A percentile compares a stretch with the other conserved stretches of the same genome.
These are phyloP conservation scores for Akabosia matsudoensis DNA, from an alignment of 1,140 invertebrate species.

Conservation along the genomic window DNA sequence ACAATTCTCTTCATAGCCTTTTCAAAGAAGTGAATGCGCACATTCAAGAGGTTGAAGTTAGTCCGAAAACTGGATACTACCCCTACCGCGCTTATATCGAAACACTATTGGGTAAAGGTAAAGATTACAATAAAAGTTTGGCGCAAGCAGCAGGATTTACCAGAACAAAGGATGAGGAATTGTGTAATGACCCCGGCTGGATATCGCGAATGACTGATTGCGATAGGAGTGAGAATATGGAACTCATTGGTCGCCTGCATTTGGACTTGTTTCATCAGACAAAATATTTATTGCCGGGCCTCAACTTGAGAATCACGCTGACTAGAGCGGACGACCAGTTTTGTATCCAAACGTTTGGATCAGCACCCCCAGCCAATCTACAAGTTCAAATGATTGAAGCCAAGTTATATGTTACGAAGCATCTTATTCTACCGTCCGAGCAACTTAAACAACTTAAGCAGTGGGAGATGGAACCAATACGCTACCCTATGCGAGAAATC, in stretches of 20 bases:
- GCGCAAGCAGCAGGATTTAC: slow-evolving; percentile 48
- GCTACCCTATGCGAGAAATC: slow-evolving; percentile 32
- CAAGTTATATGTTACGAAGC: slow-evolving; percentile 32
- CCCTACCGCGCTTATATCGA: slow-evolving; percentile 54
- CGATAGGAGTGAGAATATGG: slow-evolving; percentile 42
- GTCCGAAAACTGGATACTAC: slow-evolving; percentile 52
- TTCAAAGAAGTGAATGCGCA: slow-evolving; percentile 52
- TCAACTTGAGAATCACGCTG: slow-evolving; percentile 35
- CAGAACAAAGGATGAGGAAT: slow-evolving; percentile 34
- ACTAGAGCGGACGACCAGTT: slow-evolving; percentile 18
- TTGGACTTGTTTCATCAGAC: slow-evolving; percentile 38
- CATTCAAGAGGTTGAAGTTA: slow-evolving; percentile 54
- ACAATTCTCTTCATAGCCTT: slow-evolving; percentile 53
- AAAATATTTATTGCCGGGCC: slow-evolving; percentile 37
- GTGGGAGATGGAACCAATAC: slow-evolving; percentile 9
- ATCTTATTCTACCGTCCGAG: slow-evolving; percentile 18
- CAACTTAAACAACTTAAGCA: slow-evolving; percentile 30
- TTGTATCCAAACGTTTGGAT: slow-evolving; percentile 11
- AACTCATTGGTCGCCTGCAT: slow-evolving; percentile 43
- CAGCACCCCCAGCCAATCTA: background rate
- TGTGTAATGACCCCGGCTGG: slow-evolving; percentile 47
- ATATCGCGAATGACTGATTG: slow-evolving; percentile 45
- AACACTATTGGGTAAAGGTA: slow-evolving; percentile 51
- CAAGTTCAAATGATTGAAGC: slow-evolving; percentile 36
- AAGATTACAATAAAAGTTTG: slow-evolving; percentile 51